Percentiles rank a stretch among this genome's conserved stretches.
These are phyloP conservation scores for Cynocephalus volans DNA, from an alignment of 2,113 vertebrate genomes.

Conservation along the genomic window DNA sequence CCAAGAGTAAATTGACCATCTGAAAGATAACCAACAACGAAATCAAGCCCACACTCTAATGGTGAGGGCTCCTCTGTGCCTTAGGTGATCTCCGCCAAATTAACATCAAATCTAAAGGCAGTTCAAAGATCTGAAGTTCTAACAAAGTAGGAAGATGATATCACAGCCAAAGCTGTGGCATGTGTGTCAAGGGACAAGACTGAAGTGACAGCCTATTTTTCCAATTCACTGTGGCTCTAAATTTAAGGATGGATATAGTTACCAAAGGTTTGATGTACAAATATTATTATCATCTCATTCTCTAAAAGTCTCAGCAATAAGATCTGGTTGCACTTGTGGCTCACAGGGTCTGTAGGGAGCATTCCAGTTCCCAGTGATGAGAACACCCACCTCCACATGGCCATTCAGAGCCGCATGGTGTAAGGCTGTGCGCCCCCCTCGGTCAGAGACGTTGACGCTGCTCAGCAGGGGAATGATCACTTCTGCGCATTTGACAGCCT, in stretches of 20 bases:
- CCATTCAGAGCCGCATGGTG: constrained; percentile 98
- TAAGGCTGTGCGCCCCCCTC: constrained; percentile 95
- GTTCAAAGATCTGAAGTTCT: neutral
- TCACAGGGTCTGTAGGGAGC: neutral
- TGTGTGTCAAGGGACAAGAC: neutral
- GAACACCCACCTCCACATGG: constrained; percentile 93
- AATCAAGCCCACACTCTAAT: neutral
- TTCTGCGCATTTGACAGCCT: constrained; percentile 95
- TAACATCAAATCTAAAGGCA: neutral
- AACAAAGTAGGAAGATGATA: neutral
- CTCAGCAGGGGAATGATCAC: constrained; percentile 96
- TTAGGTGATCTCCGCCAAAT: neutral
- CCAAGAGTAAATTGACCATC: constrained; percentile 97
- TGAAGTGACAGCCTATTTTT: neutral
- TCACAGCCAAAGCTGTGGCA: neutral
- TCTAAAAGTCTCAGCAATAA: neutral
- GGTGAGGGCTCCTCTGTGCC: neutral
- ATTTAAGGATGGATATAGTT: neutral
- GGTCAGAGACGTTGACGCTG: constrained; percentile 97
- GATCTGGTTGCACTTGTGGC: neutral
- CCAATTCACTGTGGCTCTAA: neutral
- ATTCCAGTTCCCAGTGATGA: rapidly evolving
- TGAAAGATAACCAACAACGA: constrained; percentile 86
- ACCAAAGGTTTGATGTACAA: neutral
- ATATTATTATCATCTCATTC: neutral